A percentile compares a stretch with the other conserved stretches of the same genome.
Conservation (phyloP, 2,888 invertebrate genomes). For the Carterocephalus palaemon region DNA sequence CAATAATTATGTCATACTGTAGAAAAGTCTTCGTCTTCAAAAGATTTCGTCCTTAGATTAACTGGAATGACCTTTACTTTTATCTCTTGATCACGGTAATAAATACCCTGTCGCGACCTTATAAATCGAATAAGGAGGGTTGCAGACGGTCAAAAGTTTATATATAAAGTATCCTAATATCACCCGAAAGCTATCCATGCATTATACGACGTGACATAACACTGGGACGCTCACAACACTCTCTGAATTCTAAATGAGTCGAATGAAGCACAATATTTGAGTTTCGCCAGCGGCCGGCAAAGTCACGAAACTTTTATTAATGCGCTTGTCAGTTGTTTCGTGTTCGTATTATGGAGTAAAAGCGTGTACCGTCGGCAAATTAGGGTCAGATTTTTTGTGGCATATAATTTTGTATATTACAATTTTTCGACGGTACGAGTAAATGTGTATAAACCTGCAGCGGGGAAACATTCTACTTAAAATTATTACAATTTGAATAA, state of each 20-base stretch:
- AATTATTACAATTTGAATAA: no score
- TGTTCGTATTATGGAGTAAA: conserved; percentile 36
- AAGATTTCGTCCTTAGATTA: conserved; percentile 1
- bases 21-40: conserved; percentile 1
- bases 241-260: conserved; percentile 57
- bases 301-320: conserved; percentile 46
- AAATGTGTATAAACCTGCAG: no score
- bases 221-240: conserved; percentile 41
- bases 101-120: conserved; percentile 8
- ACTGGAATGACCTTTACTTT: conserved; percentile 3
- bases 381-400: conserved; percentile 1
- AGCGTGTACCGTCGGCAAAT: conserved; percentile 22
- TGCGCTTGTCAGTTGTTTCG: conserved; percentile 45
- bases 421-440: not conserved
- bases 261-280: conserved; percentile 50
- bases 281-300: conserved; percentile 38
- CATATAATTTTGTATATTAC: conserved; percentile 7
- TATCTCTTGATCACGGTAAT: conserved; percentile 4
- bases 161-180: conserved; percentile 27
- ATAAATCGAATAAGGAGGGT: conserved; percentile 10
- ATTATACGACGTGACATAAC: conserved; percentile 35
- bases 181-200: conserved; percentile 39
- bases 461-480: no score
- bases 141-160: conserved; percentile 15
- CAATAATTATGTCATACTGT: conserved; percentile 3